A percentile compares a stretch with the other conserved stretches of the same genome.
Conservation (phyloP, 2,888 invertebrate species). For the Schizaphis graminum region DNA sequence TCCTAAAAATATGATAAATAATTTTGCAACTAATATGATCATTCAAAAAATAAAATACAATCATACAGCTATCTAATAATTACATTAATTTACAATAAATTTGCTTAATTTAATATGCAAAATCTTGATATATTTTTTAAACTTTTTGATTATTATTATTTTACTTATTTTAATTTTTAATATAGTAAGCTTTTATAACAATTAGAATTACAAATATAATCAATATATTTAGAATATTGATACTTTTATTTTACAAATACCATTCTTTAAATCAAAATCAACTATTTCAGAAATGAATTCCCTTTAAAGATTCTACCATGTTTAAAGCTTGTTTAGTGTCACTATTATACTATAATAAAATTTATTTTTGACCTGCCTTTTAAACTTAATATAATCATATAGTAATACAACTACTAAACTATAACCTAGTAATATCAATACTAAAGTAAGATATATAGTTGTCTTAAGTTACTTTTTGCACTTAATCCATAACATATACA, state of each 20-base stretch:
- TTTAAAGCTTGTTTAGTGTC: neutral
- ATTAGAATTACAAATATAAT: neutral
- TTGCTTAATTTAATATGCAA: neutral
- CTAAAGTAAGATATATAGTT: neutral
- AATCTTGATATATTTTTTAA: neutral
- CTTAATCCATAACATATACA: neutral
- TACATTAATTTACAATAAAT: neutral
- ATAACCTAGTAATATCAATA: neutral
- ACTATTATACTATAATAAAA: neutral
- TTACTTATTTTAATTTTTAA: neutral
- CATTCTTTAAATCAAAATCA: neutral
- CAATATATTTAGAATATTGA: neutral
- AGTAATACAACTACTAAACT: neutral
- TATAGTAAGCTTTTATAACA: neutral
- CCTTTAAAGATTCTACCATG: neutral
- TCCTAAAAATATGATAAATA: neutral
- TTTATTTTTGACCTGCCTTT: neutral
- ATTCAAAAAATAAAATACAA: neutral
- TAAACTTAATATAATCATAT: neutral
- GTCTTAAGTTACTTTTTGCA: neutral
- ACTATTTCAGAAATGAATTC: neutral
- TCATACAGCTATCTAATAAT: neutral
- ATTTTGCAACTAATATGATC: neutral
- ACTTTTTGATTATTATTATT: neutral
- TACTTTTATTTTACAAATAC: neutral